Conservation (phyloP, 2,888 invertebrate genomes). For the Pristionchus mayeri region DNA sequence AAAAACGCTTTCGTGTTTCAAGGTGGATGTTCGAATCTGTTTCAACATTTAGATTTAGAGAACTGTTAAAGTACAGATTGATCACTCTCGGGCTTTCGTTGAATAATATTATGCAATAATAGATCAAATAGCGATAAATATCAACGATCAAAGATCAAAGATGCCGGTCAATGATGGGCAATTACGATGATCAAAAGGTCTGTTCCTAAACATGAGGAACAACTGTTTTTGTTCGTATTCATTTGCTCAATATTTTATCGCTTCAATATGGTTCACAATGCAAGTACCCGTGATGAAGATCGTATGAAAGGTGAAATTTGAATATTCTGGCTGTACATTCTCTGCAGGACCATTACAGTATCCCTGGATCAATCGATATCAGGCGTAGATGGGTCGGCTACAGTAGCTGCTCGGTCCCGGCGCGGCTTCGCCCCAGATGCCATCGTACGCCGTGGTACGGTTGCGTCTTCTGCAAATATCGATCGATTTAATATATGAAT, state of each 20-base stretch:
- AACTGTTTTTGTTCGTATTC: too few relatives aligned
- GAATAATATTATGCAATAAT: too few relatives aligned
- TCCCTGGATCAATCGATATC: constrained; percentile 16
- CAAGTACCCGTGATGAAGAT: constrained; percentile 7
- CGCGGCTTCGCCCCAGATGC: constrained; percentile 29
- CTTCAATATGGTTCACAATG: constrained; percentile 38
- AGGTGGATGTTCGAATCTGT: too few relatives aligned
- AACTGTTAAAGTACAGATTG: too few relatives aligned
- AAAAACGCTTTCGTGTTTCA: too few relatives aligned
- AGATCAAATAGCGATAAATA: too few relatives aligned
- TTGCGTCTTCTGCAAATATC: neutral
- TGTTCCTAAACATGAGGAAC: too few relatives aligned
- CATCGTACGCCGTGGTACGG: constrained; percentile 22
- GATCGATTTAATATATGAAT: neutral
- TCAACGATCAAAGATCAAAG: too few relatives aligned
- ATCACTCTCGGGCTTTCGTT: too few relatives aligned
- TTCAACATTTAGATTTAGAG: too few relatives aligned
- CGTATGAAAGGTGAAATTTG: constrained; percentile 15
- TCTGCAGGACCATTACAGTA: neutral
- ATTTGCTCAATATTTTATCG: constrained; percentile 3
- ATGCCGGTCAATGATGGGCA: too few relatives aligned
- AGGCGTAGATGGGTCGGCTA: constrained; percentile 38
- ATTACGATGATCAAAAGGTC: too few relatives aligned
- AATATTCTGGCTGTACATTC: neutral
- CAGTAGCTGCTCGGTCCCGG: constrained; percentile 41